phyloP scores from a whole-genome alignment of 2,113 vertebrate species.

The Tylochromis polylepis region DNA sequence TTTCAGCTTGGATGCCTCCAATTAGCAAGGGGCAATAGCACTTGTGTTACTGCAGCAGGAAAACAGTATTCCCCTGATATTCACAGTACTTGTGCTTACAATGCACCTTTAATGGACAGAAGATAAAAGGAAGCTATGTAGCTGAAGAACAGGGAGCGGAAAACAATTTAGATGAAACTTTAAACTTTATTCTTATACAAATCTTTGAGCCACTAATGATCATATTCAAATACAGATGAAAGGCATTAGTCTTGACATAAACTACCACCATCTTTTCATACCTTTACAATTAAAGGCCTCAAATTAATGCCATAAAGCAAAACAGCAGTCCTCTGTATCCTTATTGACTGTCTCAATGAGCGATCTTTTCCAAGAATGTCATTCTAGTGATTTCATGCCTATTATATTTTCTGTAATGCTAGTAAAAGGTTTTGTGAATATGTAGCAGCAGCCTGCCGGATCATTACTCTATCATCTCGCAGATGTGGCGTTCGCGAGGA shows the following conservation, averaged over 20 bases:
- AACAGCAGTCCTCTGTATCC: background rate
- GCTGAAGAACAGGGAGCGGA: background rate
- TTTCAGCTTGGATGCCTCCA: slow-evolving; percentile 80
- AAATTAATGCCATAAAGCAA: background rate
- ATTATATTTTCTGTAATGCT: slow-evolving; percentile 13
- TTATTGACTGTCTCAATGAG: background rate
- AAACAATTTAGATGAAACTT: background rate
- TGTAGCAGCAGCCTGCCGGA: slow-evolving; percentile 21
- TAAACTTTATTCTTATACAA: background rate
- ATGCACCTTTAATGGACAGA: slow-evolving; percentile 40
- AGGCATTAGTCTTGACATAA: background rate
- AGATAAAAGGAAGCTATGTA: background rate
- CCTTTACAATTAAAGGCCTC: background rate
- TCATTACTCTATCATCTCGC: background rate
- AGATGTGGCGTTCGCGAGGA: slow-evolving; percentile 15
- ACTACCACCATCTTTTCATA: background rate
- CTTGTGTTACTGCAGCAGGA: slow-evolving; percentile 63
- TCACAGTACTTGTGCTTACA: slow-evolving; percentile 38
- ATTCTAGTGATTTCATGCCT: slow-evolving; percentile 31
- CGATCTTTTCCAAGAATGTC: background rate
- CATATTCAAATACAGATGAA: background rate
- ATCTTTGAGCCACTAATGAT: background rate
- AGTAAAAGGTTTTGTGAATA: slow-evolving; percentile 35
- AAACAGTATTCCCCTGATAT: slow-evolving; percentile 62
- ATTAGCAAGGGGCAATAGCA: slow-evolving; percentile 73